These are phyloP conservation scores for Encarsia formosa DNA, from an alignment of 2,888 invertebrate species.

Conservation along the genomic window DNA sequence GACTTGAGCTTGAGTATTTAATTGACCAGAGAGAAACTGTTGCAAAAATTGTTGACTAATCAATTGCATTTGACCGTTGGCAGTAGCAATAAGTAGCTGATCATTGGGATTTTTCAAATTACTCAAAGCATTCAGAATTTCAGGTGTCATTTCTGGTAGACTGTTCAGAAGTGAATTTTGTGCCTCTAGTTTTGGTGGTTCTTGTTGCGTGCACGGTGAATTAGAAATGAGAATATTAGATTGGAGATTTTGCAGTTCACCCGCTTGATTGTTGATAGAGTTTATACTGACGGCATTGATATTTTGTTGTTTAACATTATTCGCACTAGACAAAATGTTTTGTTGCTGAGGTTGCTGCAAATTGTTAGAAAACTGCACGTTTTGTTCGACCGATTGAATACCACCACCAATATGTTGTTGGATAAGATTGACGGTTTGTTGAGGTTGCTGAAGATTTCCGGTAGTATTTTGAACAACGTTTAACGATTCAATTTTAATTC, in stretches of 20 bases:
- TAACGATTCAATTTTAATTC: slow-evolving; percentile 31
- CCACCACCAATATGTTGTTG: slow-evolving; percentile 39
- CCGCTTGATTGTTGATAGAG: slow-evolving; percentile 29
- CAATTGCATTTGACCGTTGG: slow-evolving; percentile 50
- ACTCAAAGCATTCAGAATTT: slow-evolving; percentile 47
- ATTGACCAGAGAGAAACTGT: slow-evolving; percentile 46
- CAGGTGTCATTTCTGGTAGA: slow-evolving; percentile 48
- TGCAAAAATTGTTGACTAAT: slow-evolving; percentile 48
- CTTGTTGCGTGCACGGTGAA: slow-evolving; percentile 31
- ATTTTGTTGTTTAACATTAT: slow-evolving; percentile 20
- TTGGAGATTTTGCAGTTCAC: slow-evolving; percentile 36
- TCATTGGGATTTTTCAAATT: slow-evolving; percentile 50
- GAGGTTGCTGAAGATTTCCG: slow-evolving; percentile 37
- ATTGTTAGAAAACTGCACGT: slow-evolving; percentile 37
- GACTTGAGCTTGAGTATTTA: slow-evolving; percentile 40
- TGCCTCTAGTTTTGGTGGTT: slow-evolving; percentile 19
- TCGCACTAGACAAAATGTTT: slow-evolving; percentile 24
- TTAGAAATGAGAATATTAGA: slow-evolving; percentile 46
- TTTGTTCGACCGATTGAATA: slow-evolving; percentile 35
- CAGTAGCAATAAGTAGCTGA: slow-evolving; percentile 47
- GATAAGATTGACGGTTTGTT: slow-evolving; percentile 41
- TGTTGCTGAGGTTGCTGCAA: slow-evolving; percentile 35
- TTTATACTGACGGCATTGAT: slow-evolving; percentile 24
- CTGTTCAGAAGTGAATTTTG: slow-evolving; percentile 44
- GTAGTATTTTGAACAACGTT: slow-evolving; percentile 33